phyloP scores from a whole-genome alignment of 2,888 invertebrate genomes.

The Brachynemurus nebulosus region DNA sequence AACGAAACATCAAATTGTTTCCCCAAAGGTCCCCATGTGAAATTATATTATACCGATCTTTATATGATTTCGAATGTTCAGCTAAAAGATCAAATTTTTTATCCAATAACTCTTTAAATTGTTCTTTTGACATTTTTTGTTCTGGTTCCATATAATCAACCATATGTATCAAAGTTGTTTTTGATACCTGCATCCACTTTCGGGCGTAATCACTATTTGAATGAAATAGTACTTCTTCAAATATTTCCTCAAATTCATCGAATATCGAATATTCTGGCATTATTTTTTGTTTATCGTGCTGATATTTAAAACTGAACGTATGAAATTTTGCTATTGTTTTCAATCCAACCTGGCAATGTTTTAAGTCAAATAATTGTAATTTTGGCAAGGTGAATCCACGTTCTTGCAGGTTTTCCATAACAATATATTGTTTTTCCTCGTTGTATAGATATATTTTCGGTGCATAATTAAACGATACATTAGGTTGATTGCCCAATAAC shows the following conservation, averaged over 20 bases:
- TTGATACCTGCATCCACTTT: not conserved
- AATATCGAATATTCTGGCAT: not conserved
- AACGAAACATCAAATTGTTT: not conserved
- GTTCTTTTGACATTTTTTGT: too few species aligned
- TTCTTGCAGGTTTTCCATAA: not conserved
- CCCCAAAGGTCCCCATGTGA: not conserved
- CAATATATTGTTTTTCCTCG: not conserved
- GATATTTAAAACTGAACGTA: not conserved
- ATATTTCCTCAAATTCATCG: not conserved
- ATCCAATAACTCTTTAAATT: not conserved
- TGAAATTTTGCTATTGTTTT: not conserved
- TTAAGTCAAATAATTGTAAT: not conserved
- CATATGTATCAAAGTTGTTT: not conserved
- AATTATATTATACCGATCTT: not conserved
- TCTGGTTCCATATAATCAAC: not conserved
- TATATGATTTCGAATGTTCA: not conserved
- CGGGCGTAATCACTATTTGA: not conserved
- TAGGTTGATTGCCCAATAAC: not conserved
- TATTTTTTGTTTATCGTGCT: not conserved
- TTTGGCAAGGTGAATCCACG: not conserved
- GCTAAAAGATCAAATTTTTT: not conserved
- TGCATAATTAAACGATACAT: not conserved
- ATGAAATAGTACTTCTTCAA: not conserved
- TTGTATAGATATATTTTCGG: not conserved
- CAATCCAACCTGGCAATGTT: not conserved